Conservation (phyloP, 2,113 vertebrate genomes). For the Meleagris gallopavo region DNA sequence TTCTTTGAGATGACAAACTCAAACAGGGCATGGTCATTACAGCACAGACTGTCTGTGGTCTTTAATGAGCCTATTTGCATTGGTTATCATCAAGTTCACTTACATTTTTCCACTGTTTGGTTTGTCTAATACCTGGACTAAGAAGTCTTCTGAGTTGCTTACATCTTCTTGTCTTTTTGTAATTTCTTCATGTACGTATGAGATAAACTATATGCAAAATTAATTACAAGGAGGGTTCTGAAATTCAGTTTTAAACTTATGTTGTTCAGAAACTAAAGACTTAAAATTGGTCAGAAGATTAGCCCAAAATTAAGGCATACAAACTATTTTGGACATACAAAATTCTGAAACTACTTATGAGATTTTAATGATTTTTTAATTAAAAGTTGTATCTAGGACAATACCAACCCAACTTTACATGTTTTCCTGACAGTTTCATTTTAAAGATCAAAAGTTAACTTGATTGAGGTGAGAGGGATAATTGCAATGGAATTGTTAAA, state of each 20-base stretch:
- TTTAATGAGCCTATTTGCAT: not conserved
- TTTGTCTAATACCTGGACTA: not conserved
- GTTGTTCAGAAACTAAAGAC: not conserved
- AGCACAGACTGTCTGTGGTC: not conserved
- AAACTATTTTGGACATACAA: not conserved
- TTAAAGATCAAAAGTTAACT: not conserved
- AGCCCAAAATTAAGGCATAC: not conserved
- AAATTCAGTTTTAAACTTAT: not conserved
- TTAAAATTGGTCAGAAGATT: not conserved
- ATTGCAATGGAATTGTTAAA: not conserved
- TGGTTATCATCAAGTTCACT: not conserved
- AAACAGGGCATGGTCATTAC: not conserved
- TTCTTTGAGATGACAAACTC: not conserved
- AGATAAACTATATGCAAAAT: not conserved
- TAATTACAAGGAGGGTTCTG: rapidly evolving
- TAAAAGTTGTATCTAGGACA: not conserved
- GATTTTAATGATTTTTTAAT: not conserved
- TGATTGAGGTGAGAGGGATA: rapidly evolving
- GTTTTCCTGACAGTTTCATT: not conserved
- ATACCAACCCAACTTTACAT: rapidly evolving
- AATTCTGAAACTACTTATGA: not conserved
- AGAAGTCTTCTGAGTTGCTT: not conserved
- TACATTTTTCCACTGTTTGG: not conserved
- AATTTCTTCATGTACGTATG: not conserved
- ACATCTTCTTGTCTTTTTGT: not conserved